A percentile compares a stretch with the other conserved stretches of the same genome.
phyloP scores from a whole-genome alignment of 2,888 invertebrate species.

The Dascillus cervinus region DNA sequence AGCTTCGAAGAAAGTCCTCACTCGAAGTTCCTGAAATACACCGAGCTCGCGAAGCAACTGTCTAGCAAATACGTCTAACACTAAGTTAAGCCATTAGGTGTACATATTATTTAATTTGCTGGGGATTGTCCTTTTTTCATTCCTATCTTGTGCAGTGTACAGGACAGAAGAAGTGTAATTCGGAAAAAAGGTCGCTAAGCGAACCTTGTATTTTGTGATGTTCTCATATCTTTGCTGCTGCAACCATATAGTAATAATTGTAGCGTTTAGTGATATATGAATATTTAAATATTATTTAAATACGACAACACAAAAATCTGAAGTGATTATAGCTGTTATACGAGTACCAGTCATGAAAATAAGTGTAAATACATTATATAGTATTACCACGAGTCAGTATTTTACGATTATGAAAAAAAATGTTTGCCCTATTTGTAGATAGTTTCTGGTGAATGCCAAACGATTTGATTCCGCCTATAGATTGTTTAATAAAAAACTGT shows the following conservation, averaged over 20 bases:
- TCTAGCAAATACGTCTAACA: constrained; percentile 92
- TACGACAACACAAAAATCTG: constrained; percentile 35
- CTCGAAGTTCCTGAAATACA: constrained; percentile 97
- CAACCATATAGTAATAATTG: constrained; percentile 30
- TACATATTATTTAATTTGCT: no score
- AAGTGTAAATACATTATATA: constrained; percentile 42
- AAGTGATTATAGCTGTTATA: constrained; percentile 44
- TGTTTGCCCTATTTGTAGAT: constrained; percentile 12
- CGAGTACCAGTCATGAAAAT: constrained; percentile 24
- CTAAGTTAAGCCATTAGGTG: no score
- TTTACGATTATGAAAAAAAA: constrained; percentile 23
- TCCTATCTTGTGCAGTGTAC: constrained; percentile 9
- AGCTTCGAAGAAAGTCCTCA: constrained; percentile 84
- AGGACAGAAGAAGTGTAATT: constrained; percentile 14
- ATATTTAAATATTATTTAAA: constrained; percentile 30
- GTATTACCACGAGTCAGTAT: constrained; percentile 30
- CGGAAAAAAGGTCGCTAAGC: constrained; percentile 30
- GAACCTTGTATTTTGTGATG: constrained; percentile 55
- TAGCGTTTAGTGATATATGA: constrained; percentile 18
- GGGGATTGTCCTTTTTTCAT: no score
- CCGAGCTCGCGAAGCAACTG: constrained; percentile 95
- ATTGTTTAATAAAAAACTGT: neutral
- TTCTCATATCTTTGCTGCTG: constrained; percentile 71
- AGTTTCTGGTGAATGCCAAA: constrained; percentile 12
- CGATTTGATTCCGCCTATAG: neutral